Evolutionary conservation across 2,113 vertebrate species (phyloP).

Genomic region (Acrocephalus kingi): DNA sequence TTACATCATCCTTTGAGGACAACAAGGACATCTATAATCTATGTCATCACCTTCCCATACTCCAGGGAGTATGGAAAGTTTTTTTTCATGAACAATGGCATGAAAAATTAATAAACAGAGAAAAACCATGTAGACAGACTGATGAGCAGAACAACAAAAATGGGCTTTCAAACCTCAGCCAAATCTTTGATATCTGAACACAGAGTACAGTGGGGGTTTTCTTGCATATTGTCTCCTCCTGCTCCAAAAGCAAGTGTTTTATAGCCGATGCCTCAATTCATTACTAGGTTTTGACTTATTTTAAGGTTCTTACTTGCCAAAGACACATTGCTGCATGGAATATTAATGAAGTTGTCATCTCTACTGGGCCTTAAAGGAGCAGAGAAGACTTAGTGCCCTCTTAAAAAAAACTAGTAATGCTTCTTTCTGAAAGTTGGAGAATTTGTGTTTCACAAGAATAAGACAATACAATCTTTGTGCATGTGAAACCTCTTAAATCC

Average conservation of each 20-base stretch:
- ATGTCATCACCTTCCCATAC: not conserved
- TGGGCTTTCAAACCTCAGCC: not conserved
- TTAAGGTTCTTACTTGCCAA: not conserved
- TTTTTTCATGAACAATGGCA: not conserved
- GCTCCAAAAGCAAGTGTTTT: not conserved
- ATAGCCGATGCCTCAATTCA: not conserved
- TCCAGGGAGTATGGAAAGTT: not conserved
- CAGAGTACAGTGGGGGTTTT: not conserved
- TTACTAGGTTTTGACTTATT: not conserved
- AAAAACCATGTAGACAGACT: not conserved
- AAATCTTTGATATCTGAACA: not conserved
- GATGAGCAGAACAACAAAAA: not conserved
- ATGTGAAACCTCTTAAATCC: conserved; percentile 7
- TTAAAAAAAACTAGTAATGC: not conserved
- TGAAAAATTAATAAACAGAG: not conserved
- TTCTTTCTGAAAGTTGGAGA: not conserved
- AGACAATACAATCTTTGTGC: conserved; percentile 5
- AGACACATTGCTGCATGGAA: not conserved
- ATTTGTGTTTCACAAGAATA: conserved; percentile 1
- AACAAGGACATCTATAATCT: not conserved
- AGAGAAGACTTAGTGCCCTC: not conserved
- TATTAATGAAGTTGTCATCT: not conserved
- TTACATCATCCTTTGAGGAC: not conserved
- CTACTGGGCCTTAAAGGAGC: not conserved
- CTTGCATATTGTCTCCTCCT: not conserved